Evolutionary conservation across 2,888 invertebrate species (phyloP), one percentile per base, ranked within the genome.

Genomic region (Chalcosyrphus nemorum): DNA sequence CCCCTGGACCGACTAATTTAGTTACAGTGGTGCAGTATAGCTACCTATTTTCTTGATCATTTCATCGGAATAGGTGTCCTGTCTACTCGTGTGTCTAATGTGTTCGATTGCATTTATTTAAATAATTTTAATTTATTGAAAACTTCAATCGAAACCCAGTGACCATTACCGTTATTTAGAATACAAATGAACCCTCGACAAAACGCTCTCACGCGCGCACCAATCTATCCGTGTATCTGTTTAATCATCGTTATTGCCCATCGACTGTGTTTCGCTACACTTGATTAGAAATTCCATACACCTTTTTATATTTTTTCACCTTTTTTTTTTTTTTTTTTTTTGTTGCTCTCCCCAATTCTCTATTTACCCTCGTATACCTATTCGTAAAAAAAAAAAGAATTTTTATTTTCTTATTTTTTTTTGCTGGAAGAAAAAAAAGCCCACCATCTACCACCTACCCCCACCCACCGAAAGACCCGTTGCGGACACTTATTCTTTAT

Each of bases 401-500:
- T n/a, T n/a, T n/a, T n/a, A n/a, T n/a, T n/a, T n/a, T 24, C 4
- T 24, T 4, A 2, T 24, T 17, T 9, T 9, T 17, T 15, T 38
- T 38, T 38, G 24, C 21, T 21, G n/a, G 50, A 61, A 7, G 11
- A 3, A 27, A 27, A 45, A 21, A 54, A 56, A 35, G 6, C 19
- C 35, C 29, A 19, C 24, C 7, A 17, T n/a, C 29, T 19, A 21
- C 29, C 3, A 6, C n/a, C n/a, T n/a, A 17, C 19, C 9, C n/a
- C n/a, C 6, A 15, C 17, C 13, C 43, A 43, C 21, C 27, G 27
- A n/a, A 27, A 54, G 61, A 47, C 38, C 70, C 43, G 54, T 61
- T 72, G 66, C 29, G 27, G 50, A 54, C 56, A 63, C 41, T 61
- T 52, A 61, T 70, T 76, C 29, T 19, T 43, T 56, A 66, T 63